Base-by-base conservation (phyloP, 2,113 vertebrate genomes). In the Castor canadensis region DNA sequence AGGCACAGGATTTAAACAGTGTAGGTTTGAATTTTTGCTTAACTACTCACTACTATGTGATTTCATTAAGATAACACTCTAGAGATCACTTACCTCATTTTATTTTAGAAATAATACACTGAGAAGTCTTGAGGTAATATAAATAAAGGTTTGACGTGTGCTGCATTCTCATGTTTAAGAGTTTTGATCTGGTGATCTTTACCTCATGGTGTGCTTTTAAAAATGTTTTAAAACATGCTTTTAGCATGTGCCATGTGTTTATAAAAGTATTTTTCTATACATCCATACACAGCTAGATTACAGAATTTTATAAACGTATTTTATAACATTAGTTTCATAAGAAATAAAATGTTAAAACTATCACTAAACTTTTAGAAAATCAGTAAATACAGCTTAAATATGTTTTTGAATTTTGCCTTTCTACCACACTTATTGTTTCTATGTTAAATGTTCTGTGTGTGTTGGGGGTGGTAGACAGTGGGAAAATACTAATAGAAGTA, bases 1-100 rank as follows among this genome's bases (percentile, higher is more conserved):
- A 40, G 45, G n/a, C n/a, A n/a, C 16, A 40, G n/a, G 49, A 58
- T 80, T 58, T 66, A 67, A 52, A 43, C 43, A 28, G 5, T 81
- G 30, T 17, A 49, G 5, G 32, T 92, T 73, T 79, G 56, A 80
- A 49, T 67, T 72, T 91, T 79, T 91, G 58, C 16, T 83, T 92
- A 87, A 40, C 30, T 6, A 16, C 26, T 73, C 40, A 28, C 19
- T 79, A 17, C n/a, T 64, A 38, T 90, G n/a, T 84, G 16, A 73
- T 90, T 90, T 92, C 38, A 82, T 82, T 47, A 87, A 69, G 24
- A 85, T 87, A 49, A 76, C n/a, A 66, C n/a, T 66, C 35, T 64
- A 32, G 49, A 71, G 38, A 76, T 71, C 6, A 12, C n/a, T 8
- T 89, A n/a, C 28, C n/a, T 79, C 35, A 5, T 17, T 64, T 86